Percentiles rank a stretch among this genome's conserved stretches.
Evolutionary conservation across 2,888 invertebrate genomes (phyloP).

Genomic region (Nasonia oneida): DNA sequence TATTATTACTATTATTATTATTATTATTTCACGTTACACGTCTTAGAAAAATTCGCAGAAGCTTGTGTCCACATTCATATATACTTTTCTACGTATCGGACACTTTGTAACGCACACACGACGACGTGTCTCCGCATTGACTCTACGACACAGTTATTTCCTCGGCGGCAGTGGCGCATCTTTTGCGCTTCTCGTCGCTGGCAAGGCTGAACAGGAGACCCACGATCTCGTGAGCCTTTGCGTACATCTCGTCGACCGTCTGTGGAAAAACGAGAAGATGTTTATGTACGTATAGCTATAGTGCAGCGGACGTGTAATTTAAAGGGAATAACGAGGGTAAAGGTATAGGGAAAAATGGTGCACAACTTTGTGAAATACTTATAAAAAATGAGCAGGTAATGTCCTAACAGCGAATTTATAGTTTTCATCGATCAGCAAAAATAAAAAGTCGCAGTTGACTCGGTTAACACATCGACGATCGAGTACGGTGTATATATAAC

Average conservation of each 20-base stretch:
- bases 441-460: not conserved
- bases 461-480: not conserved
- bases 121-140: no score
- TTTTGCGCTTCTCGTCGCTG: slow-evolving; percentile 63
- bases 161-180: not conserved
- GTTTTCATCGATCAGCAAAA: not conserved
- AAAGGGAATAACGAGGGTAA: no score
- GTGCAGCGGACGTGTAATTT: no score
- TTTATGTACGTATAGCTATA: no score
- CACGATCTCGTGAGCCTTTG: slow-evolving; percentile 85
- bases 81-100: no score
- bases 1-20: no score
- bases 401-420: not conserved
- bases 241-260: slow-evolving; percentile 86
- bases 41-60: no score
- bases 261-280: slow-evolving; percentile 77
- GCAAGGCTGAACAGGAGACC: slow-evolving; percentile 76
- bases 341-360: no score
- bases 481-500: not conserved
- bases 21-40: no score
- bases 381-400: not conserved
- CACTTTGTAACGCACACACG: no score
- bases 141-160: not conserved
- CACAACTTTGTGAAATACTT: no score
- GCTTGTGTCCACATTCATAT: no score